Evolutionary conservation across 2,797 vertebrate genomes (phyloP).

Genomic region (Gymnothorax javanicus): DNA sequence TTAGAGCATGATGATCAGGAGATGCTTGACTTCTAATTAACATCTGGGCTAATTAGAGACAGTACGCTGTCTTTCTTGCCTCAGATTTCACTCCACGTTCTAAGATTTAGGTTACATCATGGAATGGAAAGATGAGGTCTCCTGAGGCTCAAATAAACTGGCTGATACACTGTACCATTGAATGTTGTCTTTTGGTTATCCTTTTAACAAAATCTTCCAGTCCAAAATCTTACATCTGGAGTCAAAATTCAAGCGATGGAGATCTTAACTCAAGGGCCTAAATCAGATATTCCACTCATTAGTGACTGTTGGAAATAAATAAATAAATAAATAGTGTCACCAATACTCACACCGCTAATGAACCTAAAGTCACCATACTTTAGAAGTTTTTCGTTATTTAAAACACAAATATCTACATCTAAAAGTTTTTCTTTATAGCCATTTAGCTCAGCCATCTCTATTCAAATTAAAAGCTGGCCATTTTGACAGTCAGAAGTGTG

Average conservation of each 20-base stretch:
- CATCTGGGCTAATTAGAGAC: conserved; percentile 49
- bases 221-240: neutral
- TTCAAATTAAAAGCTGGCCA: neutral
- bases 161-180: neutral
- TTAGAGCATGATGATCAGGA: conserved; percentile 53
- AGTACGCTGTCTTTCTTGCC: neutral
- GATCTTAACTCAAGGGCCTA: neutral
- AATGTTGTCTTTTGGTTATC: neutral
- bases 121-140: neutral
- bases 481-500: neutral
- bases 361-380: too few species aligned
- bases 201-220: neutral
- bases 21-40: conserved; percentile 37
- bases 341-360: neutral
- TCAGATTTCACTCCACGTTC: neutral
- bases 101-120: neutral
- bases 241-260: neutral
- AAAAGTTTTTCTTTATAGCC: neutral
- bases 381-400: neutral
- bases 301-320: neutral
- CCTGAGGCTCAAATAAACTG: neutral
- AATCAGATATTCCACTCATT: neutral
- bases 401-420: neutral
- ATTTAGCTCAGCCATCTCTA: neutral
- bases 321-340: neutral